phyloP scores from a whole-genome alignment of 1,140 invertebrate species.

The Tetramorium alpestre region DNA sequence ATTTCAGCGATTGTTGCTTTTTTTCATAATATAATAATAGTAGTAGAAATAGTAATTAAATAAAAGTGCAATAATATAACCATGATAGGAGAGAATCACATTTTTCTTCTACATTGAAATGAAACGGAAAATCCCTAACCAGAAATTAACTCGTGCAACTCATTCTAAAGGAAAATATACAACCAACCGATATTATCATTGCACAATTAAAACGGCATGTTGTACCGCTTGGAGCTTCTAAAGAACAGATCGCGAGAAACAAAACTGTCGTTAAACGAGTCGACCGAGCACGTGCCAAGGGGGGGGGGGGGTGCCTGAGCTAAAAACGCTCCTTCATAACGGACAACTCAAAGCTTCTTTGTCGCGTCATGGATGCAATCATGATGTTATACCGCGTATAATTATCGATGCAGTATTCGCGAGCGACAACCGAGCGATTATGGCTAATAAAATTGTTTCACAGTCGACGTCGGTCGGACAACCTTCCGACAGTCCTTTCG shows the following conservation, averaged over 20 bases:
- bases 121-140: not conserved
- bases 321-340: constrained; percentile 7
- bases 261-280: constrained; percentile 1
- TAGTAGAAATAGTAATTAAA: not conserved
- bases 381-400: constrained; percentile 9
- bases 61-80: not conserved
- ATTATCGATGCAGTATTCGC: not conserved
- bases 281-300: not conserved
- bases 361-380: not conserved
- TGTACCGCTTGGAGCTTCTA: not conserved
- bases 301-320: not conserved
- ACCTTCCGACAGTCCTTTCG: not conserved
- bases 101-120: not conserved
- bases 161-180: constrained; percentile 2
- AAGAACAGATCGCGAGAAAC: not conserved
- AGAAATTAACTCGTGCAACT: not conserved
- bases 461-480: constrained; percentile 4
- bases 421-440: constrained; percentile 21
- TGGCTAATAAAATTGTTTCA: constrained; percentile 53
- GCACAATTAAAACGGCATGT: constrained; percentile 15
- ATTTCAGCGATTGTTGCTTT: not conserved
- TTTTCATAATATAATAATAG: not conserved
- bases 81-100: not conserved
- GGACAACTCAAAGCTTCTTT: not conserved
- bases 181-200: constrained; percentile 4